Evolutionary conservation across 2,888 invertebrate species (phyloP).

Genomic region (Artemia sinica): DNA sequence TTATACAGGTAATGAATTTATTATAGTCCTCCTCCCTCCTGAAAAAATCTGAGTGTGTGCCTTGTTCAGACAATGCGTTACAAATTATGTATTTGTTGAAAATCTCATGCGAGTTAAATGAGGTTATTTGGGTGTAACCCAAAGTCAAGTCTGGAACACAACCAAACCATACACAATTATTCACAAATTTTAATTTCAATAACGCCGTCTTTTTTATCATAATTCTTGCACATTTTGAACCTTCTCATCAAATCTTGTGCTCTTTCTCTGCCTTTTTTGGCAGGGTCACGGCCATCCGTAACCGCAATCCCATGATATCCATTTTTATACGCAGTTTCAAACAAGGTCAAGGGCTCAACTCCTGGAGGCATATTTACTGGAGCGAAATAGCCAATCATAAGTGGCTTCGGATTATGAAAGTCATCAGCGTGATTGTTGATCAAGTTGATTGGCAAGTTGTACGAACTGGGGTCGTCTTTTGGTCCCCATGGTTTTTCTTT

Average conservation of each 20-base stretch:
- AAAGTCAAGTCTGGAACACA: too few relatives aligned
- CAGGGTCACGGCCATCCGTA: not conserved
- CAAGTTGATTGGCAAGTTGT: conserved; percentile 6
- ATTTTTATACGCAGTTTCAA: not conserved
- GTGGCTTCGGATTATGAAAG: conserved; percentile 2
- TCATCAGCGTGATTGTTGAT: conserved; percentile 2
- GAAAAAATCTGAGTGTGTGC: too few relatives aligned
- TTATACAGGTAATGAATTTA: too few relatives aligned
- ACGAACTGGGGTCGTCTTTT: not conserved
- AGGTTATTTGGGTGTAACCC: too few relatives aligned
- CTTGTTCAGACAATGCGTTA: too few relatives aligned
- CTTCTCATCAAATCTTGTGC: not conserved
- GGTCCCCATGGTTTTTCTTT: conserved; percentile 9
- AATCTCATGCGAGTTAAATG: too few relatives aligned
- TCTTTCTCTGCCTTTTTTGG: not conserved
- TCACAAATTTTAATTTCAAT: not conserved
- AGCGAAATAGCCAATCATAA: conserved; percentile 1
- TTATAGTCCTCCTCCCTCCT: too few relatives aligned
- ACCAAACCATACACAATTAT: too few relatives aligned
- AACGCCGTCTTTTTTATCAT: not conserved
- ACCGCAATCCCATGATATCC: not conserved
- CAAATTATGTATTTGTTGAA: too few relatives aligned
- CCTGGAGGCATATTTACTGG: not conserved
- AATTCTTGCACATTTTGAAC: not conserved
- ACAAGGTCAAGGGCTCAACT: not conserved